Base-by-base conservation (phyloP, 2,113 vertebrate species). In the Tinamus guttatus region DNA sequence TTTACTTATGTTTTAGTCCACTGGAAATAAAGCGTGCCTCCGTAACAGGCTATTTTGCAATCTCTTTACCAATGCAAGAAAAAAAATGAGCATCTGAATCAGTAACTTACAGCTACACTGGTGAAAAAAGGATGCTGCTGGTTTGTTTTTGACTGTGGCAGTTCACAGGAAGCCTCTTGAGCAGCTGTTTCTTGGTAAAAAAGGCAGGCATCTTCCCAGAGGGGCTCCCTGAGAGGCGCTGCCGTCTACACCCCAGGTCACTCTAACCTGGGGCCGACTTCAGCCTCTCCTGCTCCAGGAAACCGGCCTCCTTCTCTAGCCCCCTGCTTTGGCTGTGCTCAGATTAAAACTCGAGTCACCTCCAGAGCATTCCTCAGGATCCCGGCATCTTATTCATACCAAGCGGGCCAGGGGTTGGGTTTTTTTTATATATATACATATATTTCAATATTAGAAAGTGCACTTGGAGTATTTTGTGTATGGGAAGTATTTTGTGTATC, bases 361-460 rank as follows among this genome's bases (percentile, higher is more conserved):
- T 11, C 32, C 49, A 58, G 41, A 73, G 89, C 93, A 92, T 95
- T 81, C 63, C 88, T 65, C 94, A 94, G 74, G 69, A 79, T 91
- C 70, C 30, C 40, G 51, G 49, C 59, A 20, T 49, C 28, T 70
- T 58, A 4, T 0, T 2, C 9, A 21, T 56, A 38, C 8, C 30
- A 75, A 56, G 40, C 38, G 11, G 14, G 21, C 43, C 45, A 69
- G 47, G 13, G 38, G 81, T 85, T 88, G 40, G 67, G n/a, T n/a
- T n/a, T n/a, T n/a, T n/a, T n/a, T n/a, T 43, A 17, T 43, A 43
- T 15, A 43, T 16, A 43, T 43, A 43, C 15, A 43, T 43, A 43
- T 43, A 43, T 43, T 45, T 87, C 91, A 81, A 84, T 18, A 54
- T 52, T 58, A 75, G 54, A 95, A 97, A 97, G 93, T 78, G 77